These are phyloP conservation scores for Eulemur mongoz DNA, from an alignment of 2,797 vertebrate species.

Conservation along the genomic window DNA sequence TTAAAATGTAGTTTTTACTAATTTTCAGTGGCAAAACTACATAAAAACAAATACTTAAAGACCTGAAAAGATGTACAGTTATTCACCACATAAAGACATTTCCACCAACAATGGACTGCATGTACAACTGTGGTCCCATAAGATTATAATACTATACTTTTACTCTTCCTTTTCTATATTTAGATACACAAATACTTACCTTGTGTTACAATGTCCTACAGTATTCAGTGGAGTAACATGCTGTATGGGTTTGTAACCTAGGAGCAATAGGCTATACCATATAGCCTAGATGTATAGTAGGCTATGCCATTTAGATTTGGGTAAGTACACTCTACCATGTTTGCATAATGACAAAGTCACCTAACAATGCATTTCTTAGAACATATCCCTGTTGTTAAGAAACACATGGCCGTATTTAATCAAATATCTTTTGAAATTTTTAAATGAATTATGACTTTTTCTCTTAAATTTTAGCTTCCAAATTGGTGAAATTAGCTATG, in stretches of 20 bases:
- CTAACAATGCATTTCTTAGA: neutral
- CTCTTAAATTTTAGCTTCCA: slow-evolving; percentile 22
- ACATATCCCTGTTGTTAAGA: neutral
- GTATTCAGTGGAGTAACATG: neutral
- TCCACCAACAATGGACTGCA: neutral
- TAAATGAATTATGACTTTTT: slow-evolving; percentile 43
- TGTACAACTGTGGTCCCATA: neutral
- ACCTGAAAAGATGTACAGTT: neutral
- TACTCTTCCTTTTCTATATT: neutral
- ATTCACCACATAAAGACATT: neutral
- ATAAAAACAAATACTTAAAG: neutral
- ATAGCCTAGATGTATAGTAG: neutral
- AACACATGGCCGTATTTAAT: neutral
- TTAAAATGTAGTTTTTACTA: neutral
- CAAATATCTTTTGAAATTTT: neutral
- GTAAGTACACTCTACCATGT: neutral
- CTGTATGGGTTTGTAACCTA: neutral
- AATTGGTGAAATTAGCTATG: slow-evolving; percentile 33
- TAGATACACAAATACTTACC: neutral
- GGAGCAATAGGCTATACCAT: neutral
- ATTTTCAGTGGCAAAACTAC: slow-evolving; percentile 10
- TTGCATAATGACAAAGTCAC: neutral
- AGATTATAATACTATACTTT: neutral
- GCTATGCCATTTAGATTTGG: neutral
- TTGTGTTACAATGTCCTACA: neutral